These are phyloP conservation scores for Pyrgilauda ruficollis DNA, from an alignment of 2,113 vertebrate species.

Conservation along the genomic window DNA sequence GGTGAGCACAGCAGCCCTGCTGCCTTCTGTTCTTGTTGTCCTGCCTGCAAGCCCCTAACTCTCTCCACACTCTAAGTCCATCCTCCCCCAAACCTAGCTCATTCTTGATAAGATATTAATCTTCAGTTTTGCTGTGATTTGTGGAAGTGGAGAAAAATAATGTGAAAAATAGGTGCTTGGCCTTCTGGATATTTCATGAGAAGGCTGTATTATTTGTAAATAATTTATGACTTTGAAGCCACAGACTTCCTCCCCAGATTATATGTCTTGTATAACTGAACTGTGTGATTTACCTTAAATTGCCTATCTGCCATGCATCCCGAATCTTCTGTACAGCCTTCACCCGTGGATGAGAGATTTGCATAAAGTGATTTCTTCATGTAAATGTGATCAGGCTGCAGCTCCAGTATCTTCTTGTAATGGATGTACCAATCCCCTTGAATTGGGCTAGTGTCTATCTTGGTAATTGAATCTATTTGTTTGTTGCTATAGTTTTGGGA, in stretches of 20 bases:
- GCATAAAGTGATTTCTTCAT: slow-evolving; percentile 47
- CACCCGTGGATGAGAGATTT: background rate
- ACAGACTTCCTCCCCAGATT: slow-evolving; percentile 7
- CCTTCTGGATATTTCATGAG: slow-evolving; percentile 45
- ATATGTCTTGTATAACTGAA: background rate
- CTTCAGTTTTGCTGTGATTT: background rate
- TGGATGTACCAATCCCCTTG: background rate
- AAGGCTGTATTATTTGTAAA: slow-evolving; percentile 37
- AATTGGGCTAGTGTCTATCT: background rate
- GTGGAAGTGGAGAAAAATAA: background rate
- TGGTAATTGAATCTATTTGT: background rate
- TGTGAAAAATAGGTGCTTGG: background rate
- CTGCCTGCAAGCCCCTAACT: background rate
- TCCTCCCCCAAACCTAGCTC: background rate
- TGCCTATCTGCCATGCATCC: background rate
- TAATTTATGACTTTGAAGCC: slow-evolving; percentile 45
- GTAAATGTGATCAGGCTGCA: background rate
- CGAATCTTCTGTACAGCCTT: background rate
- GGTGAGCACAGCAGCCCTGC: background rate
- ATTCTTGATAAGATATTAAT: background rate
- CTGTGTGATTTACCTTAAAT: slow-evolving; percentile 43
- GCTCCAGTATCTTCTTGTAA: background rate
- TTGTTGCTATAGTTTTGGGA: background rate
- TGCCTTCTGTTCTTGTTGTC: background rate
- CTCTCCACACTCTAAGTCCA: background rate